A percentile compares a stretch with the other conserved stretches of the same genome.
phyloP scores from a whole-genome alignment of 1,140 invertebrate species.

The Platyscapa corneri region DNA sequence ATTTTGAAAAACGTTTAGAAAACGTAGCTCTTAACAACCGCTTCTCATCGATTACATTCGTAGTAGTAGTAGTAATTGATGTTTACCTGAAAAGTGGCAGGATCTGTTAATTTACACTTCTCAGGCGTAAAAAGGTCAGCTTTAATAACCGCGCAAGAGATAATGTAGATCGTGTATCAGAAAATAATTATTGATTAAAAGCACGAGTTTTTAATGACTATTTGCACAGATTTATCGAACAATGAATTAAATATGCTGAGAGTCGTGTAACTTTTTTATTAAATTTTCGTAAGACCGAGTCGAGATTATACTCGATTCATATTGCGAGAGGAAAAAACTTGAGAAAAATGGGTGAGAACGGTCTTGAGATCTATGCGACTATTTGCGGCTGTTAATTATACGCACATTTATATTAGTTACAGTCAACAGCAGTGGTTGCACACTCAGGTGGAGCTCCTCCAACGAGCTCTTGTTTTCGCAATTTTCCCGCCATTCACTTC shows the following conservation, averaged over 20 bases:
- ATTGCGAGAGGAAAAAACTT: not conserved
- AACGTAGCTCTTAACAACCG: not conserved
- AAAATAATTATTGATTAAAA: not conserved
- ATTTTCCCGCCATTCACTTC: constrained; percentile 49
- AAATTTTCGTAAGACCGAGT: not conserved
- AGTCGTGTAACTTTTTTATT: not conserved
- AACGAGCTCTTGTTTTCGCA: constrained; percentile 39
- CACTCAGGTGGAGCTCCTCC: constrained; percentile 27
- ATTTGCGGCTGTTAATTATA: constrained; percentile 29
- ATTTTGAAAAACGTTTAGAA: not conserved
- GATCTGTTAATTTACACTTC: not conserved
- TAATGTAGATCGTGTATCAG: not conserved
- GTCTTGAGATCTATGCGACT: not conserved
- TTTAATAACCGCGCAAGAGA: not conserved
- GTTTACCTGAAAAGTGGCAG: not conserved
- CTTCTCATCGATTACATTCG: not conserved
- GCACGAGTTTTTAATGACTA: constrained; percentile 2
- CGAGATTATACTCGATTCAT: not conserved
- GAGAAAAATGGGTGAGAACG: constrained; percentile 25
- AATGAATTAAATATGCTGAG: too few species aligned
- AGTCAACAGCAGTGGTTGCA: constrained; percentile 25
- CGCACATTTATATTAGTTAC: constrained; percentile 17
- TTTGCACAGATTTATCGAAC: not conserved
- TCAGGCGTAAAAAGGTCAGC: not conserved
- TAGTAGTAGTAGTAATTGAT: not conserved